These are phyloP conservation scores for Sussaba pulchella DNA, from an alignment of 2,888 invertebrate species.

Conservation along the genomic window DNA sequence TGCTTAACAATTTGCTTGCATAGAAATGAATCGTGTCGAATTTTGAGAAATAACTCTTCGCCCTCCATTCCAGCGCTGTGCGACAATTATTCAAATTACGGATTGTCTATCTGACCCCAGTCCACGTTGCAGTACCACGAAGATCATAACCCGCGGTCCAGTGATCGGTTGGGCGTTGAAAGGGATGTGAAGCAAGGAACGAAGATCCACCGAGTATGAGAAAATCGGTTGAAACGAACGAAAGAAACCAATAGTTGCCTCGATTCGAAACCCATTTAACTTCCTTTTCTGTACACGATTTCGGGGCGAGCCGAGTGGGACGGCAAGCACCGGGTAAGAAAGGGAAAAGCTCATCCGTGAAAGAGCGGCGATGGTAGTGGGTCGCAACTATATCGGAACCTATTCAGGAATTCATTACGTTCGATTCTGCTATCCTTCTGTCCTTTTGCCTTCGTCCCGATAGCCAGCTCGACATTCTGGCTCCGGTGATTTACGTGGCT, in stretches of 20 bases:
- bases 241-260: neutral
- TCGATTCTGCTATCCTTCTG: slow-evolving; percentile 70
- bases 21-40: too few relatives aligned
- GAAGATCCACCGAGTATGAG: neutral
- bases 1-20: too few relatives aligned
- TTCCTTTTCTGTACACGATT: slow-evolving; percentile 52
- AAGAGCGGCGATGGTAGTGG: slow-evolving; percentile 11
- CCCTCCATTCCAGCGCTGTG: too few relatives aligned
- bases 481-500: slow-evolving; percentile 53
- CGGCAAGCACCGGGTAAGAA: slow-evolving; percentile 2
- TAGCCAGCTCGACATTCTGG: slow-evolving; percentile 10
- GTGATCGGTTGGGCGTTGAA: neutral
- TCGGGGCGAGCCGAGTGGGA: slow-evolving; percentile 4
- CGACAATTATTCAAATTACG: too few relatives aligned
- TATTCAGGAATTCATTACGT: slow-evolving; percentile 78
- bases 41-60: too few relatives aligned
- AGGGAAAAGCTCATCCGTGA: neutral
- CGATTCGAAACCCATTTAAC: slow-evolving; percentile 19
- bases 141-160: neutral
- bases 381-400: slow-evolving; percentile 62
- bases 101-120: too few relatives aligned
- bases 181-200: neutral
- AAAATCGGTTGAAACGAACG: neutral
- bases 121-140: too few relatives aligned
- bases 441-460: neutral